Evolutionary conservation across 2,888 invertebrate genomes (phyloP), one percentile per base, ranked within the genome.

Genomic region (Cotesia congregata): DNA sequence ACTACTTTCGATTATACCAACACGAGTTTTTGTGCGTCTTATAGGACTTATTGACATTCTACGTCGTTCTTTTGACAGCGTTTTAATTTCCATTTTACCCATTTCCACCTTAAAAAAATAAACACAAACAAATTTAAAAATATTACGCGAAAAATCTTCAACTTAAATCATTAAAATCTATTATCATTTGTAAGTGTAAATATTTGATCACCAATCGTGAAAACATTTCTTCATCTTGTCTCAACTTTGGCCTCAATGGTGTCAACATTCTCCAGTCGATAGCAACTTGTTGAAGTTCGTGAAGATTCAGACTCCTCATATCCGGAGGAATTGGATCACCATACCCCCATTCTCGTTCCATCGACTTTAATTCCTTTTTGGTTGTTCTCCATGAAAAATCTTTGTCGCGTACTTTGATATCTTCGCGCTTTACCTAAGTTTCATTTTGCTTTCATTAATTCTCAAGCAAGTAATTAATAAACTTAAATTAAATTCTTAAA

Each of bases 241-340:
- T 95, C 41, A 92, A 92, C 88, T 96, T 96, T 0, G 97, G 97
- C 83, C 97, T 91, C 40, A 95, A 89, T n/a, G 95, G 94, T 12
- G 97, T 97, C 76, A 97, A 91, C 97, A 97, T 97, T 88, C 95
- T 93, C 97, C 97, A 97, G 87, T 96, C 96, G 79, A 97, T 97
- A 60, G 95, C 94, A 17, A 97, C 96, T 7, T 94, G 92, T 83
- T 95, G 95, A 70, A 97, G 90, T 84, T 97, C 97, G 69, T 93
- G 93, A 83, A 96, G 91, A 85, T 94, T 93, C 64, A 95, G 91
- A 7, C 91, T 91, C 83, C 92, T 92, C 97, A 97, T 96, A 88
- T 96, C 96, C 0, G 91, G 90, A 1, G 97, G 97, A 80, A 96
- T 91, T 0, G 97, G 97, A 90, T 97, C 94, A 83, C 93, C 93